A percentile compares a stretch with the other conserved stretches of the same genome.
phyloP scores from a whole-genome alignment of 2,113 vertebrate species.

The mouse (Mus musculus) region DNA sequence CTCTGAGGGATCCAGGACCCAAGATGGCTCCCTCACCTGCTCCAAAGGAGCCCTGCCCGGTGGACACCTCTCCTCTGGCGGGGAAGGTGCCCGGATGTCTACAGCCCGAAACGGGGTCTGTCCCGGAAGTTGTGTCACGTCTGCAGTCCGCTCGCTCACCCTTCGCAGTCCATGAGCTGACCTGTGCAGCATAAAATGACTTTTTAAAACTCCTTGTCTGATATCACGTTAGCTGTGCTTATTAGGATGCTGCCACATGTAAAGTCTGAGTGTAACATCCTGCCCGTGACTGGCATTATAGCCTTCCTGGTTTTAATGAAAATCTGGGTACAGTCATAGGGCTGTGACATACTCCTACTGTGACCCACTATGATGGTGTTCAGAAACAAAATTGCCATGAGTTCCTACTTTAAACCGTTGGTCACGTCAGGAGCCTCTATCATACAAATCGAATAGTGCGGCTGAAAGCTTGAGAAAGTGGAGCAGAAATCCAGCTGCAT shows the following conservation, averaged over 20 bases:
- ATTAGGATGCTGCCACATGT: not conserved
- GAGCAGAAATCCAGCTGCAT: not conserved
- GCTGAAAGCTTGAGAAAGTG: not conserved
- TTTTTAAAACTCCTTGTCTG: not conserved
- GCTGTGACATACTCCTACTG: not conserved
- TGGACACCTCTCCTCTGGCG: too few relatives aligned
- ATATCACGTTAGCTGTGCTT: not conserved
- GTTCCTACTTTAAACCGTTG: not conserved
- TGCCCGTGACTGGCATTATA: not conserved
- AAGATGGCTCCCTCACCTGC: too few relatives aligned
- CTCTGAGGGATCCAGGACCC: too few relatives aligned
- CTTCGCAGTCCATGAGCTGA: too few relatives aligned
- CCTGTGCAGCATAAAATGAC: too few relatives aligned
- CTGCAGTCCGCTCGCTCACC: too few relatives aligned
- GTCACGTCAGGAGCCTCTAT: not conserved
- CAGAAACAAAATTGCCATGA: constrained; percentile 21
- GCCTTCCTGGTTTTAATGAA: not conserved
- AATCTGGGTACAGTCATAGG: not conserved
- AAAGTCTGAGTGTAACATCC: not conserved
- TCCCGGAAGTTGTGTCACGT: too few relatives aligned
- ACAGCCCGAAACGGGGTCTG: too few relatives aligned
- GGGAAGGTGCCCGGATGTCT: too few relatives aligned
- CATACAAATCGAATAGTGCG: not conserved
- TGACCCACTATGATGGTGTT: not conserved
- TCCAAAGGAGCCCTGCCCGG: too few relatives aligned